Evolutionary conservation across 2,888 invertebrate genomes (phyloP).

Genomic region (Diaperis boleti): DNA sequence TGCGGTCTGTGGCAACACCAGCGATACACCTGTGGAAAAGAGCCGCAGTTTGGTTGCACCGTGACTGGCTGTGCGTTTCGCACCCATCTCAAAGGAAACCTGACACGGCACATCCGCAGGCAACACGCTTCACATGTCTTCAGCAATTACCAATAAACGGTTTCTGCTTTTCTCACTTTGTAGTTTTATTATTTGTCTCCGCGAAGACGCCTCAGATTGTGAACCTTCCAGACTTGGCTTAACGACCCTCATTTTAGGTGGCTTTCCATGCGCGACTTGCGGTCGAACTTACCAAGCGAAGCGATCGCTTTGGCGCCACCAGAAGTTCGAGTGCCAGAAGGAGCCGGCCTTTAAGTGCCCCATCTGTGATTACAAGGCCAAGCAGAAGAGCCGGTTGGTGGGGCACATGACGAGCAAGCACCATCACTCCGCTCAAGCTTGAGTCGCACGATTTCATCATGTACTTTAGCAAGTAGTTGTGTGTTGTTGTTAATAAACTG

Average conservation of each 20-base stretch:
- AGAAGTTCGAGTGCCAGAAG: conserved; percentile 64
- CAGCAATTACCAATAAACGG: too few relatives aligned
- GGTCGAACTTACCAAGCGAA: conserved; percentile 45
- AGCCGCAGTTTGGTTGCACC: conserved; percentile 53
- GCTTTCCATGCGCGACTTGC: conserved; percentile 43
- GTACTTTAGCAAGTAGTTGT: too few relatives aligned
- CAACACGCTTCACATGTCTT: too few relatives aligned
- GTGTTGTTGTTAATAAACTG: too few relatives aligned
- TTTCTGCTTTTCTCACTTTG: too few relatives aligned
- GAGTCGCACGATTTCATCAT: too few relatives aligned
- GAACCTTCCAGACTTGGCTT: not conserved
- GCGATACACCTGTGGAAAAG: conserved; percentile 54
- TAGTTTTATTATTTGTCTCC: too few relatives aligned
- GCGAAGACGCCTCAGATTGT: too few relatives aligned
- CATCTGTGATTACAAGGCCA: conserved; percentile 80
- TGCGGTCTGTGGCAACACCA: conserved; percentile 39
- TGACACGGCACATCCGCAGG: too few relatives aligned
- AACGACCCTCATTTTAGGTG: conserved; percentile 22
- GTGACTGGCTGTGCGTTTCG: conserved; percentile 55
- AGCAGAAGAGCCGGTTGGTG: conserved; percentile 74
- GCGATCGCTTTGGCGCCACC: conserved; percentile 48
- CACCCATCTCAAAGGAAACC: conserved; percentile 2
- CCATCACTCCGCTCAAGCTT: too few relatives aligned
- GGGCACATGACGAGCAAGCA: conserved; percentile 21
- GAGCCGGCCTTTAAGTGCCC: conserved; percentile 82